Conservation (phyloP, 2,113 vertebrate genomes). For the Chloropsis hardwickii region DNA sequence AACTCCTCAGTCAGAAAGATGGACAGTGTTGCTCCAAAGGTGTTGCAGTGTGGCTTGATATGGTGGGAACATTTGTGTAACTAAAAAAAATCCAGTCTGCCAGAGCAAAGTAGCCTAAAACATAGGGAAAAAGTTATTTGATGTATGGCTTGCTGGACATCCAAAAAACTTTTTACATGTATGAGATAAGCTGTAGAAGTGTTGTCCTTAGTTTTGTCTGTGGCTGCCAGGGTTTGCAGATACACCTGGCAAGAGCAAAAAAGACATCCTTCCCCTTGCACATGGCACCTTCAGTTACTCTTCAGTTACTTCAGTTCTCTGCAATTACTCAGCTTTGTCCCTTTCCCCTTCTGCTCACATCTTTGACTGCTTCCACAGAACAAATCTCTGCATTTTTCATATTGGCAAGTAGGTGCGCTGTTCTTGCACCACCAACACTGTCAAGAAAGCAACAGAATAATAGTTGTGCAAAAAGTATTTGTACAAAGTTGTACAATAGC, state of each 20-base stretch:
- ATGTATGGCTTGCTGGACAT: neutral
- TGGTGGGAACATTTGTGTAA: neutral
- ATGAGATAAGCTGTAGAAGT: neutral
- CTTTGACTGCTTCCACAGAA: neutral
- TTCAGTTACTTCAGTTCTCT: no score
- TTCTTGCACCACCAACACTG: neutral
- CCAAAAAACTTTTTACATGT: neutral
- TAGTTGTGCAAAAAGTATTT: neutral
- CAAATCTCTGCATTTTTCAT: neutral
- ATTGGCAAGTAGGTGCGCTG: neutral
- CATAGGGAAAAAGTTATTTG: neutral
- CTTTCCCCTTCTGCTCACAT: neutral
- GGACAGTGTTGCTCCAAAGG: neutral
- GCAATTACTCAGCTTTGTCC: neutral
- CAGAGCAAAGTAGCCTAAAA: neutral
- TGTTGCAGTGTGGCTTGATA: neutral
- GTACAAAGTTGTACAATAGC: neutral
- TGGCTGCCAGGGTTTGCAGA: neutral
- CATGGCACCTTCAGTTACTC: fast-evolving
- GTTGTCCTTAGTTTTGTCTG: neutral
- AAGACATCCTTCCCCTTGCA: neutral
- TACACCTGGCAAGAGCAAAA: neutral
- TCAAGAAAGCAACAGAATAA: neutral
- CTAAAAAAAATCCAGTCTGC: neutral
- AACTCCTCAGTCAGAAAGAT: neutral